A percentile compares a stretch with the other conserved stretches of the same genome.
These are phyloP conservation scores for Probosciger aterrimus DNA, from an alignment of 2,113 vertebrate species.

Conservation along the genomic window DNA sequence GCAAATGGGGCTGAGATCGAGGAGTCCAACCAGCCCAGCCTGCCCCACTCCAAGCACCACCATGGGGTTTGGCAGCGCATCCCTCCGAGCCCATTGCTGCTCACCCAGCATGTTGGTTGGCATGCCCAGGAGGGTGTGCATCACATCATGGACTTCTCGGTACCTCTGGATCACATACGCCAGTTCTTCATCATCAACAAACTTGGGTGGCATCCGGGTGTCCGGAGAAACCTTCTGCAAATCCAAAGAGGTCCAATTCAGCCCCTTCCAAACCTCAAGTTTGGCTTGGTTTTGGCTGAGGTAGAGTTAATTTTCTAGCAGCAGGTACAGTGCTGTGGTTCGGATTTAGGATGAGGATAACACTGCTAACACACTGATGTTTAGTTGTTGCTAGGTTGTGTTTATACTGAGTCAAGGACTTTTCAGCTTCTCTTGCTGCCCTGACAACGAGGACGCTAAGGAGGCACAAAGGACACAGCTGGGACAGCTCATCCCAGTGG, in stretches of 20 bases:
- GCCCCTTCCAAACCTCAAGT: not conserved
- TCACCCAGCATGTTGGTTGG: conserved; percentile 95
- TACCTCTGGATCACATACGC: conserved; percentile 94
- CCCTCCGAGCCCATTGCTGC: not conserved
- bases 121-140: conserved; percentile 94
- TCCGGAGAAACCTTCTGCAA: conserved; percentile 90
- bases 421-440: not conserved
- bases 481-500: not conserved
- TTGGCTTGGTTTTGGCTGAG: not conserved
- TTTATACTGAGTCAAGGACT: not conserved
- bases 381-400: not conserved
- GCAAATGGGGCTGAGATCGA: accelerated
- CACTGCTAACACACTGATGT: not conserved
- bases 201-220: conserved; percentile 85
- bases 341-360: not conserved
- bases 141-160: conserved; percentile 90
- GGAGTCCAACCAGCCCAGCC: accelerated
- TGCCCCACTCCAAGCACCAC: accelerated
- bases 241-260: not conserved
- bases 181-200: conserved; percentile 91
- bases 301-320: not conserved
- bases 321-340: not conserved
- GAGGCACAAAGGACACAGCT: not conserved
- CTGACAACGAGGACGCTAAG: not conserved
- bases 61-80: not conserved